These are phyloP conservation scores for Pica pica DNA, from an alignment of 2,113 vertebrate species.

Conservation along the genomic window DNA sequence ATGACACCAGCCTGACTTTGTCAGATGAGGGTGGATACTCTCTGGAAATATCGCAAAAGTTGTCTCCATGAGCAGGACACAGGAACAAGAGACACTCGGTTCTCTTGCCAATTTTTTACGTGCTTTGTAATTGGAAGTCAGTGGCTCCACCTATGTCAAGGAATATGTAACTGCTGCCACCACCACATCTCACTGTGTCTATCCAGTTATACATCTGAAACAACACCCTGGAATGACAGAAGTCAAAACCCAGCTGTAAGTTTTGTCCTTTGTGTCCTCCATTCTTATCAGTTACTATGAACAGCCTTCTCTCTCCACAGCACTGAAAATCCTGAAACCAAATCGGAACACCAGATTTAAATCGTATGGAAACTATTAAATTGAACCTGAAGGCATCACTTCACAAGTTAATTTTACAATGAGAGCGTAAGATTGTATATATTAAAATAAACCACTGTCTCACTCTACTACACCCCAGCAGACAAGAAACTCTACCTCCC, in stretches of 20 bases:
- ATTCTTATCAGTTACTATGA: background rate
- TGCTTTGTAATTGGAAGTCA: background rate
- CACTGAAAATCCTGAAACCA: background rate
- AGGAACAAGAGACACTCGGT: fast-evolving
- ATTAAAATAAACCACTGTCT: background rate
- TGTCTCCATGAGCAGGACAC: background rate
- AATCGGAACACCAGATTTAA: background rate
- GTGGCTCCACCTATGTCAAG: constrained; percentile 10
- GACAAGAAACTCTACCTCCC: background rate
- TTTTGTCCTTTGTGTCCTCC: background rate
- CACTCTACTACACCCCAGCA: background rate
- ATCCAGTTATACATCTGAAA: background rate
- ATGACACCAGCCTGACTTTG: background rate
- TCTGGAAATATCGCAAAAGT: background rate
- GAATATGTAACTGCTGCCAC: background rate
- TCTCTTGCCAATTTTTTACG: background rate
- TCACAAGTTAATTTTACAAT: background rate
- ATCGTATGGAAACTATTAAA: background rate
- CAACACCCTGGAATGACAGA: background rate
- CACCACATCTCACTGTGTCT: background rate
- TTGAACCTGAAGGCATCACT: background rate
- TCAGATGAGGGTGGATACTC: background rate
- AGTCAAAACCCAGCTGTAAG: background rate
- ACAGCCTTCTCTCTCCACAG: background rate
- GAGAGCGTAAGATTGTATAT: fast-evolving